Evolutionary conservation across 2,888 invertebrate species (phyloP), one percentile per base, ranked within the genome.

Genomic region (Napeogenes sylphis): DNA sequence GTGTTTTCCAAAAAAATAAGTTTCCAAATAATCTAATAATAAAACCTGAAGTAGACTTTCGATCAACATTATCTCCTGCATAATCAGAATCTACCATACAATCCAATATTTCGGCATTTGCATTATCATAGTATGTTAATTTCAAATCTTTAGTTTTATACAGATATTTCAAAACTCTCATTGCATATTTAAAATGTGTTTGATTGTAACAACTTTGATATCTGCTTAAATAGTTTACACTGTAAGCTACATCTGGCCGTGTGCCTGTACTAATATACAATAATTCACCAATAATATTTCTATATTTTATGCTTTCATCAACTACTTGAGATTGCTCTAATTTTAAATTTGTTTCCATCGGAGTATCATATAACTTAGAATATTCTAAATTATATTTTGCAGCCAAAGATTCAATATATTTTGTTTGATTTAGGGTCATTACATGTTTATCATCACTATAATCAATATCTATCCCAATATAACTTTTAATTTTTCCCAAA

Each of bases 171-270:
- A 71, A 61, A 5, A 72, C 46, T 64, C 68, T 63, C 21, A 72
- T 13, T 42, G 72, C 72, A 69, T 73, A 72, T 62, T 71, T 73
- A 35, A 56, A 73, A 67, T 62, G 70, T 61, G 67, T 71, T 61
- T 46, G 46, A 33, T 73, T 60, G 65, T 75, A 80, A 69, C 76
- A 75, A 65, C 66, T 77, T 72, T 81, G 79, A 65, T 69, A 80
- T 64, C 78, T 58, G 69, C 79, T 79, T 42, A 79, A 65, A 58
- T 78, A 80, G 67, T 80, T 80, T 4, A 79, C 76, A 64, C 75
- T 73, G 58, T 63, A 79, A 30, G 71, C 45, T 42, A 77, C 67
- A 66, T 79, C 77, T 62, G 75, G 75, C 64, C 77, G 70, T n/a
- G 79, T 79, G 46, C 72, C 75, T 45, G 71, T 56, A 67, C 75